Percentiles rank a stretch among this genome's conserved stretches.
Conservation (phyloP, 1,140 invertebrate species). For the Ostrea edulis region DNA sequence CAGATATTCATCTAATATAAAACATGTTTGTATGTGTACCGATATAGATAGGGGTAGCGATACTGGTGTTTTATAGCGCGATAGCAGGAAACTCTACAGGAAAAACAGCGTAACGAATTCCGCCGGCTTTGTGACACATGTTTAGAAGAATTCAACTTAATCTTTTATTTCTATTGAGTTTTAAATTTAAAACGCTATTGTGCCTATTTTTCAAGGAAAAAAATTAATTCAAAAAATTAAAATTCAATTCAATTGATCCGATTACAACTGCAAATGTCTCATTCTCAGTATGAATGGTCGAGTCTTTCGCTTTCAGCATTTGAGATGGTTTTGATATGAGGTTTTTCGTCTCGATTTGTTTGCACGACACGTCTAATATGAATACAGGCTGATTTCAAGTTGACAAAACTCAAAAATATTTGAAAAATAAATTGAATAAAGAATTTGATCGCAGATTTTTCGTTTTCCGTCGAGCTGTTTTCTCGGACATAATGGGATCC, state of each 20-base stretch:
- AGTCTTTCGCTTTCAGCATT: slow-evolving; percentile 14
- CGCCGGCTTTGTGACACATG: neutral
- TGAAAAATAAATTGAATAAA: slow-evolving; percentile 22
- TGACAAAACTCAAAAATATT: slow-evolving; percentile 7
- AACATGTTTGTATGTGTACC: slow-evolving; percentile 26
- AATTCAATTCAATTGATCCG: slow-evolving; percentile 30
- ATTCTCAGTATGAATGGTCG: neutral
- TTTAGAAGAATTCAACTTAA: neutral
- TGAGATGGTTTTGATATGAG: neutral
- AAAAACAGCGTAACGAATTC: neutral
- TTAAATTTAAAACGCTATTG: neutral
- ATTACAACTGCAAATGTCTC: slow-evolving; percentile 28
- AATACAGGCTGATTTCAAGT: slow-evolving; percentile 1
- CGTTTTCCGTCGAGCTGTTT: neutral
- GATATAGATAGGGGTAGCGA: neutral
- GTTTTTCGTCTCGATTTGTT: neutral
- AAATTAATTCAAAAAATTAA: slow-evolving; percentile 28
- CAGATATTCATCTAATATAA: slow-evolving; percentile 17
- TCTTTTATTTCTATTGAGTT: slow-evolving; percentile 15
- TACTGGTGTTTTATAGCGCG: slow-evolving; percentile 5
- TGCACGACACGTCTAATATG: slow-evolving; percentile 10
- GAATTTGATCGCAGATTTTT: neutral
- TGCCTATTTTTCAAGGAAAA: neutral
- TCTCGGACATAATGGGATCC: slow-evolving; percentile 10
- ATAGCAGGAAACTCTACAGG: neutral